Base-by-base conservation (phyloP, 2,113 vertebrate species). In the Petromus typicus region DNA sequence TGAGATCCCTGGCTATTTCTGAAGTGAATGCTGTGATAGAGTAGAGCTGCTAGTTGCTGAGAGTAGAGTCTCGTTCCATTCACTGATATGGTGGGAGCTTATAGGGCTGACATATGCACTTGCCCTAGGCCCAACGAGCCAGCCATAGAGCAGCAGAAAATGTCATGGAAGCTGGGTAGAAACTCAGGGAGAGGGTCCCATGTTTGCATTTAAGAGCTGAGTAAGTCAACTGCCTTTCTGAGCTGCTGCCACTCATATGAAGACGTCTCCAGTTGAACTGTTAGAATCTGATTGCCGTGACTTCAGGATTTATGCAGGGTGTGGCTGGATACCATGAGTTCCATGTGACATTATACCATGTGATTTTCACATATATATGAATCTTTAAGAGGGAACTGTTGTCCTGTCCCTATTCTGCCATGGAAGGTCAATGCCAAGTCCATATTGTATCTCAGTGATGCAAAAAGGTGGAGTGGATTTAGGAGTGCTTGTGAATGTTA, bases 391-490 rank as follows among this genome's bases (percentile, higher is more conserved):
- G 71, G 43, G 45, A 11, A 7, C 75, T 82, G 63, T 83, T 79
- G 76, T 59, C n/a, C 16, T 63, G 0, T 67, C 51, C 66, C 37
- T 48, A 37, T 96, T 92, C 71, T 85, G 56, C 56, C 12, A 1
- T 51, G 27, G 59, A 78, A 51, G 12, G 25, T 25, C 30, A 64
- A 13, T 59, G 48, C 64, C 56, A 79, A 80, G 43, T 69, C 37
- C 14, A 8, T 66, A 17, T 66, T 85, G 90, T 93, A 20, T 92
- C 61, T 86, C 67, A 78, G 71, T 75, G 80, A 91, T 23, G 6
- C 30, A 0, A 12, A 64, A 86, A 67, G 88, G 40, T 61, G 34
- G 7, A 84, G 34, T 40, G 56, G 45, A 84, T 90, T 96, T 80
- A 2, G 5, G 90, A 80, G 57, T 86, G 64, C 69, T 93, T 95